phyloP scores from a whole-genome alignment of 2,888 invertebrate species.

The Sarcophaga subvicina region DNA sequence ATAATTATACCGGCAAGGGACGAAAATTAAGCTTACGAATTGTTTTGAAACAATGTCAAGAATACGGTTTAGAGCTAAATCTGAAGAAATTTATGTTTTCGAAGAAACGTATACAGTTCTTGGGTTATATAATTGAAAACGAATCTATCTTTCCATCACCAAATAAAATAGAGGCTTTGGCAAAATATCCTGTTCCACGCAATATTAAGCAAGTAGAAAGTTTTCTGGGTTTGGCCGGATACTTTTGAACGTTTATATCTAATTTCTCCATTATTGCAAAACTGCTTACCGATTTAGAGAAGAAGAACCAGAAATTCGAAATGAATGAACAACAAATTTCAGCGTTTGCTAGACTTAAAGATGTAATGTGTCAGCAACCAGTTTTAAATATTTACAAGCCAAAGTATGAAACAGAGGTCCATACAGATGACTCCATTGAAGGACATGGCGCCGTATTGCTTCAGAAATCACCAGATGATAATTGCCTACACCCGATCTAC shows the following conservation, averaged over 20 bases:
- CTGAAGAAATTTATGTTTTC: constrained; percentile 67
- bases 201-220: constrained; percentile 72
- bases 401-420: constrained; percentile 63
- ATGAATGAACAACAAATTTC: constrained; percentile 66
- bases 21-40: constrained; percentile 58
- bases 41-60: constrained; percentile 55
- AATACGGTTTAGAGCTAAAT: constrained; percentile 64
- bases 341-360: constrained; percentile 67
- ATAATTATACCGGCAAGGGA: constrained; percentile 70
- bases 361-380: constrained; percentile 51
- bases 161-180: constrained; percentile 71
- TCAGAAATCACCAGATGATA: constrained; percentile 61
- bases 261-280: constrained; percentile 70
- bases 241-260: constrained; percentile 73
- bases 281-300: constrained; percentile 68
- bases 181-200: constrained; percentile 71
- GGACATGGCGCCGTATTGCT: constrained; percentile 67
- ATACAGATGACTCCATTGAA: constrained; percentile 66
- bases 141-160: constrained; percentile 69
- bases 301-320: constrained; percentile 68
- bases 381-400: constrained; percentile 65
- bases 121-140: constrained; percentile 67
- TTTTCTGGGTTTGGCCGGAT: constrained; percentile 74
- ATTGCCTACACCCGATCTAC: constrained; percentile 62
- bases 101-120: constrained; percentile 61